Base-by-base conservation (phyloP, 2,113 vertebrate genomes). In the Osmerus mordax region DNA sequence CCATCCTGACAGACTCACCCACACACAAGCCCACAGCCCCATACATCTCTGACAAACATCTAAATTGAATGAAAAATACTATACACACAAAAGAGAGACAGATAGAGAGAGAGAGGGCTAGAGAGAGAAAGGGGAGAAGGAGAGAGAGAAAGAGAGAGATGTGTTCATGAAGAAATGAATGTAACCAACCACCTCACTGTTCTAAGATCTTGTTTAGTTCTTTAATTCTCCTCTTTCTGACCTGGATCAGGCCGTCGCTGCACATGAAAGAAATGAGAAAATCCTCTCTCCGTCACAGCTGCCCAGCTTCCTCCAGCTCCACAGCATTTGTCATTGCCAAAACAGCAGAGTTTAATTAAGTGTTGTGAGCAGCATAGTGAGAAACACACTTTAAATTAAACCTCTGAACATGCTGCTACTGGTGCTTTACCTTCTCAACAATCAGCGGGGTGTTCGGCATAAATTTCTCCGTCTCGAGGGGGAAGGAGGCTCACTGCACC, bases 301-400 rank as follows among this genome's bases (percentile, higher is more conserved):
- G 90, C 93, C 91, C 89, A 71, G 93, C 91, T 92, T 96, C 93
- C 94, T 94, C 90, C 83, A 89, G 93, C 95, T 85, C 93, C 68
- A 67, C 91, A 87, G 95, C 96, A 98, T 99, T 97, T 99, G 97
- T 99, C 97, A 98, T 96, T 99, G 97, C 97, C 97, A 98, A 94
- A 95, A 96, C 96, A 94, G 95, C 95, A 90, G 96, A 93, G 96
- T 98, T 99, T 99, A 98, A 99, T 98, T 97, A 97, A 99, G 97
- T 97, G 97, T 94, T 96, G 96, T 96, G 97, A 94, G 97, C 97
- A 98, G 96, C 96, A 96, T 98, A 93, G 96, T 98, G 97, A 98
- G 96, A 97, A 98, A 94, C 96, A 94, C 96, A 94, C 94, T 98
- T 96, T 96, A 96, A 97, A 97, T 98, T 95, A 97, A 98, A 97